Base-by-base conservation (phyloP, 2,888 invertebrate species). In the Agrotis exclamationis region DNA sequence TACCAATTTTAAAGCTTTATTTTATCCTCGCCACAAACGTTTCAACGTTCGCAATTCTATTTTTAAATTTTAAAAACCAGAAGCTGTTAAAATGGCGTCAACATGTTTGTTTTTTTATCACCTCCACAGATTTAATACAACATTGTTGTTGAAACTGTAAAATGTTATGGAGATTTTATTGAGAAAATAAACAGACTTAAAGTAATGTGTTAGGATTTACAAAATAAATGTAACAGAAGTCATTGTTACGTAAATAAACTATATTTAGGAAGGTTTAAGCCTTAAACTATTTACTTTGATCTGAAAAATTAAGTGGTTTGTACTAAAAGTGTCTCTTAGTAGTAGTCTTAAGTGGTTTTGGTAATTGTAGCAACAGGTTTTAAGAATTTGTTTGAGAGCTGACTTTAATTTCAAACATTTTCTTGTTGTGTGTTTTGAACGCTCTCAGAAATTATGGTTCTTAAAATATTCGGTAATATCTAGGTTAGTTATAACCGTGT, bases 151-250 rank as follows among this genome's bases (percentile, higher is more conserved):
- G 50, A 50, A 70, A 75, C 65, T 68, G 66, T 83, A 73, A 75
- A 84, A 80, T 62, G 62, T 74, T 63, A 71, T 44, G 51, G 39
- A 63, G 48, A 66, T 74, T 74, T 63, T 51, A 76, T 44, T 63
- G 75, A 72, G 16, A 66, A 73, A 85, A 82, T 70, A 83, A 73
- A 82, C 60, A 62, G 2, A 24, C 48, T 51, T 28, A 18, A 47
- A 68, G 39, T 24, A 28, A 63, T 64, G 33, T 70, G 57, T 39
- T 33, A 18, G 50, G 13, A 45, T 56, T 64, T 13, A 28, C 33
- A 28, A 70, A n/a, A 63, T 24, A 59, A 58, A 51, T 57, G 4
- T 51, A 3, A 16, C 54, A 70, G 63, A 80, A 45, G 63, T 60
- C 51, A n/a, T 50, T 20, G 7, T 7, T 45, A 16, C 13, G 62